These are phyloP conservation scores for Microtus montanus DNA, from an alignment of 2,113 vertebrate genomes.

Conservation along the genomic window DNA sequence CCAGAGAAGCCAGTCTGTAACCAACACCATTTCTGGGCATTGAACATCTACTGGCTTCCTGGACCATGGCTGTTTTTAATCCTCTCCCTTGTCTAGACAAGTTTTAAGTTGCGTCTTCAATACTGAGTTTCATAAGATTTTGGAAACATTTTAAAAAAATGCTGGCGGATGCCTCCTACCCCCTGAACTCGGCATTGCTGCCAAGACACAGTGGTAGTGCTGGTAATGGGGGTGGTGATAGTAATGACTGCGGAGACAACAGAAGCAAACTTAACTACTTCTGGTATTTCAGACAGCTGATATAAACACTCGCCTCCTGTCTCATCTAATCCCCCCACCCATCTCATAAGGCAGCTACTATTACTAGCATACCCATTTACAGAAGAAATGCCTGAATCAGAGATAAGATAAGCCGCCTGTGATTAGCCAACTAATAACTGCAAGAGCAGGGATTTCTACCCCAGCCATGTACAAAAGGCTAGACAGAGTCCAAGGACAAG, in stretches of 20 bases:
- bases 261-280: neutral
- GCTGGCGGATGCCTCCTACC: neutral
- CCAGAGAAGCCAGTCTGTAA: neutral
- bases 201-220: neutral
- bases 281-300: neutral
- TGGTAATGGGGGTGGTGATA: neutral
- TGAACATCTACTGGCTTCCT: neutral
- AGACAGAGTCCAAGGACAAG: neutral
- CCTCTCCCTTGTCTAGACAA: neutral
- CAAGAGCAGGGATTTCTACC: neutral
- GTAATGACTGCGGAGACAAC: rapidly evolving
- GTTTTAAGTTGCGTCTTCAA: neutral
- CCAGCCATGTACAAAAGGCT: neutral
- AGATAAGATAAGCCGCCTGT: neutral
- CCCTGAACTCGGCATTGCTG: neutral
- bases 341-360: neutral
- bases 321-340: neutral
- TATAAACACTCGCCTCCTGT: neutral
- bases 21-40: neutral
- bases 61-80: neutral
- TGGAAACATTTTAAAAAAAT: neutral
- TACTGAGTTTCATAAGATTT: neutral
- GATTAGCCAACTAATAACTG: neutral
- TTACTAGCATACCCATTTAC: slow-evolving; percentile 6
- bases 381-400: neutral